Base-by-base conservation (phyloP, 2,797 vertebrate genomes). In the Danio aesculapii region DNA sequence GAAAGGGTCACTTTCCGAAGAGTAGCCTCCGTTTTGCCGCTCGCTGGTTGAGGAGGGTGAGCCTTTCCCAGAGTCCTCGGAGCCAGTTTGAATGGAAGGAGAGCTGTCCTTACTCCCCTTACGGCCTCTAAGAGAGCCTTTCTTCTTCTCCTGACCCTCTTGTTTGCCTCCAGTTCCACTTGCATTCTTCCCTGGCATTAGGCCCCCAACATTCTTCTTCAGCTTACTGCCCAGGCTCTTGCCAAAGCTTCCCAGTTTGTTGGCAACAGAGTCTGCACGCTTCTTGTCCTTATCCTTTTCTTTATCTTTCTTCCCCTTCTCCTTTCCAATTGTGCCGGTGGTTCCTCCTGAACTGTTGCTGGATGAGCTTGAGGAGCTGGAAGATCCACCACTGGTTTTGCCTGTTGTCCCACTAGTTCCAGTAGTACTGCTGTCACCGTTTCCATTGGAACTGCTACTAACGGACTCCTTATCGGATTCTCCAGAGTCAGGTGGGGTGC, bases 391-490 rank as follows among this genome's bases (percentile, higher is more conserved):
- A 7, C 82, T 83, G 75, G 91, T 94, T 85, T 93, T 94, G 57
- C 89, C 90, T 47, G 88, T 75, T 0, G 90, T 79, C 0, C 86
- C 87, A 0, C 89, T 86, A 1, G 84, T 41, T 0, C 89, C 86
- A 0, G 79, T 86, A 0, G 90, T 70, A 49, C 88, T 81, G 2
- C 91, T 55, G 43, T 96, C 94, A 0, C 95, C 93, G 0, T 96
- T 96, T 87, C 98, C 95, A 0, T 97, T 92, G 0, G 97, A 98
- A 87, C 96, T 97, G 94, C 98, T 99, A 93, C 98, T 96, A 14
- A 98, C 96, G 0, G 98, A 99, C 90, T 99, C 98, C 89, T 98
- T 98, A 90, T 99, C 98, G 0, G 98, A 99, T 49, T 99, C 98
- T 0, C 97, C 97, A 0, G 97, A 99, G 85, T 99, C 97, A 0